Percentiles rank a stretch among this genome's conserved stretches.
phyloP scores from a whole-genome alignment of 2,797 vertebrate genomes.

The Morus bassanus region DNA sequence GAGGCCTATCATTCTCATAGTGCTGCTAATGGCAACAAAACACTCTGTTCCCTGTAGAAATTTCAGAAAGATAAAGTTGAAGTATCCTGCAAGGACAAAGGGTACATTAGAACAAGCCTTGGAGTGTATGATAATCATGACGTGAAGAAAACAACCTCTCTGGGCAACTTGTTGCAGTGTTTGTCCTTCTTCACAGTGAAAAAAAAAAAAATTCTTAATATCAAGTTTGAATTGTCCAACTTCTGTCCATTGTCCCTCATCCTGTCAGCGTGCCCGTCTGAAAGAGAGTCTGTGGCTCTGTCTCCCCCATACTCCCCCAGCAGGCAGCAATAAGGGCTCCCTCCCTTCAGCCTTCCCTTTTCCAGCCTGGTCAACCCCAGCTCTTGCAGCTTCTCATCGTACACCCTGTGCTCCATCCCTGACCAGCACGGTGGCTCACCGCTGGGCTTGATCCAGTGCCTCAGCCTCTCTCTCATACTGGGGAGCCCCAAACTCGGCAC shows the following conservation, averaged over 20 bases:
- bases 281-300: not conserved
- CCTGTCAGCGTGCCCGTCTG: not conserved
- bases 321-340: not conserved
- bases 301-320: not conserved
- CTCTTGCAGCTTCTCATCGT: not conserved
- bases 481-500: not conserved
- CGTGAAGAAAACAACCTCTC: rapidly evolving
- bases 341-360: not conserved
- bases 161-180: not conserved
- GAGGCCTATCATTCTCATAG: not conserved
- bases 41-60: not conserved
- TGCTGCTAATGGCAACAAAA: not conserved
- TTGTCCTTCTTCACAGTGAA: rapidly evolving
- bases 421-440: rapidly evolving
- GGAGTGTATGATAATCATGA: not conserved
- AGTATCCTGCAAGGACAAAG: not conserved
- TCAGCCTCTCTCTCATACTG: not conserved
- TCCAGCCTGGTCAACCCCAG: not conserved
- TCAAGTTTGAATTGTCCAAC: not conserved
- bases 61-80: not conserved
- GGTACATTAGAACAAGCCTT: not conserved
- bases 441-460: rapidly evolving
- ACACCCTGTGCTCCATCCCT: not conserved
- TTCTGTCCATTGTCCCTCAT: not conserved
- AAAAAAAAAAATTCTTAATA: not conserved